phyloP scores from a whole-genome alignment of 2,113 vertebrate species.

The Chiloscyllium plagiosum region DNA sequence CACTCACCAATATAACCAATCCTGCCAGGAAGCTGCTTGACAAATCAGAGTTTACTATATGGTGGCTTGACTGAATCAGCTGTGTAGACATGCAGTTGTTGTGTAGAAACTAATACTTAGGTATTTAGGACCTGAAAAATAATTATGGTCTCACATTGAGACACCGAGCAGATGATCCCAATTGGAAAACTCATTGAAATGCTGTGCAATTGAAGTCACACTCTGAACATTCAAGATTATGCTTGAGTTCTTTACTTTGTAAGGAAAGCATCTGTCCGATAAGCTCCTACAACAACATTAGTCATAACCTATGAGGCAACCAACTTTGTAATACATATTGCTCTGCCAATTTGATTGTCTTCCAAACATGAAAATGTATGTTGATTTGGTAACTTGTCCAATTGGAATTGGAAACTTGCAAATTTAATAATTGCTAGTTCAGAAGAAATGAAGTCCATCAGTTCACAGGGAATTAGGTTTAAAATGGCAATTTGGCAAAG shows the following conservation, averaged over 20 bases:
- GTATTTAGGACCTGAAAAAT: background rate
- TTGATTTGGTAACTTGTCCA: conserved; percentile 30
- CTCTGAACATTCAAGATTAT: conserved; percentile 5
- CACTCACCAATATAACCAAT: background rate
- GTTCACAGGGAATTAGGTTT: background rate
- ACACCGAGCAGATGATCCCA: background rate
- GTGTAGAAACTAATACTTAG: background rate
- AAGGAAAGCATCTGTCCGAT: background rate
- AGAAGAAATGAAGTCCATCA: conserved; percentile 18
- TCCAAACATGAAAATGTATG: conserved; percentile 29
- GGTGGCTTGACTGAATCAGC: background rate
- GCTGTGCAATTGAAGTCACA: background rate
- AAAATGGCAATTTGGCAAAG: conserved; percentile 22
- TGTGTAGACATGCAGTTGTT: background rate
- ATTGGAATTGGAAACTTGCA: background rate
- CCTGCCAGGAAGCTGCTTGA: background rate
- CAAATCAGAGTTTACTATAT: background rate
- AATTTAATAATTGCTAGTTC: conserved; percentile 19
- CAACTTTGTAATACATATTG: conserved; percentile 3
- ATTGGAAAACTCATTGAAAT: background rate
- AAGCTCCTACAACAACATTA: conserved; percentile 28
- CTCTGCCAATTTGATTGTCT: conserved; percentile 18
- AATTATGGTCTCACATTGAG: background rate
- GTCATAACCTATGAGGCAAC: conserved; percentile 29
- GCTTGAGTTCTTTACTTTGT: background rate